Evolutionary conservation across 2,113 vertebrate species (phyloP), one percentile per base, ranked within the genome.

Genomic region (Picathartes gymnocephalus): DNA sequence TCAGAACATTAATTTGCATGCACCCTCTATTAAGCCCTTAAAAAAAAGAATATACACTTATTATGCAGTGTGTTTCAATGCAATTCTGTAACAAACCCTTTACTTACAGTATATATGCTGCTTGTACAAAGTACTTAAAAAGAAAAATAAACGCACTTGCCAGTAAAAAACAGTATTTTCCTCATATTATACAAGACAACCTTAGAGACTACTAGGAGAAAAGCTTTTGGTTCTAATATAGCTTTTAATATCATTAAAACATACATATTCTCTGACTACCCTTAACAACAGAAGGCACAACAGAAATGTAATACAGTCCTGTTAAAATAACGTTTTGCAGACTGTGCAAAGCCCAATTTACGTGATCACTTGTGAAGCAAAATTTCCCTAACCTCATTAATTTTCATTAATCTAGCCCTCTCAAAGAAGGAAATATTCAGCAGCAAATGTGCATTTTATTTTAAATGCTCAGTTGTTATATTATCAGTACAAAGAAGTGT

Each of bases 321-420:
- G 74, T 66, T n/a, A 54, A 91, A 95, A 94, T 56, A 65, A 85
- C 11, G 2, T 69, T 94, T 81, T 84, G 72, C 65, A 77, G 64
- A 91, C 45, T 82, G 70, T 45, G 72, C 69, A 73, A 91, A 95
- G 66, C 64, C 90, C 70, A 37, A 39, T 68, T 90, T 88, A 70
- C 81, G 86, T 88, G 82, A 91, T 72, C n/a, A 78, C 73, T 92
- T 70, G n/a, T 48, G 58, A 95, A 95, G 45, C 62, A 77, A 61
- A 95, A 83, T 90, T 82, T 73, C 64, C 74, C 64, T 92, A 88
- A 69, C 78, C 71, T 91, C 74, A 73, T 95, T 95, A 86, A 78
- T 95, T 88, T 93, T 86, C 95, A 93, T 95, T 93, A 92, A 85
- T 86, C 76, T 68, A 69, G 27, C 58, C 47, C 51, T 92, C 94